Base-by-base conservation (phyloP, 2,113 vertebrate genomes). In the Eubucco bourcierii region DNA sequence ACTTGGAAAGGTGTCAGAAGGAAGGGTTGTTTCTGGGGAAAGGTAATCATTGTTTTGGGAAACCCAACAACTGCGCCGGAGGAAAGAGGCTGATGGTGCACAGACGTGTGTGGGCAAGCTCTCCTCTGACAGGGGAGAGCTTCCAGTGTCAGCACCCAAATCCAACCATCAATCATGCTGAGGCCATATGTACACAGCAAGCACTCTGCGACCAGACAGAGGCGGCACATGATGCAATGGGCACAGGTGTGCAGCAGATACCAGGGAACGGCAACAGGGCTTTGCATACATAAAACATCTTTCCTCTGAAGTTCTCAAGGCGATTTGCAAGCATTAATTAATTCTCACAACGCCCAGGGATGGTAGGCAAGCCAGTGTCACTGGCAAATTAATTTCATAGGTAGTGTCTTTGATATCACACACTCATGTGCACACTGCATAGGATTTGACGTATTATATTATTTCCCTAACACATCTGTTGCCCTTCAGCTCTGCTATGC, bases 241-340 rank as follows among this genome's bases (percentile, higher is more conserved):
- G 96, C 94, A 93, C 95, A 97, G 97, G 95, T 97, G 97, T 91
- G 92, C 90, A 50, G 84, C 94, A 95, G 64, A 59, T 85, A 87
- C 91, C 67, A 3, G 80, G 82, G 71, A 93, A 87, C 85, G 81
- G 94, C 92, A 87, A 72, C 65, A 23, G 80, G 80, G 88, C 95
- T 97, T 95, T 97, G 94, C 94, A 93, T 93, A 71, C 76, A 52
- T 47, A 84, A 78, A 79, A 29, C 7, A 0, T 66, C 95, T 91
- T 91, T 21, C 89, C 87, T 97, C 97, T 95, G 95, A 95, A 96
- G 95, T 94, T 94, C 94, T 91, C 93, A 65, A 70, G 90, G 95
- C 29, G 15, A 88, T 96, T 95, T 94, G 91, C 94, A 93, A 96
- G 76, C 77, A 94, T 95, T 94, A 96, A 96, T 97, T 97, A 97